Base-by-base conservation (phyloP, 2,888 invertebrate species). In the Caenorhabditis sp. region DNA sequence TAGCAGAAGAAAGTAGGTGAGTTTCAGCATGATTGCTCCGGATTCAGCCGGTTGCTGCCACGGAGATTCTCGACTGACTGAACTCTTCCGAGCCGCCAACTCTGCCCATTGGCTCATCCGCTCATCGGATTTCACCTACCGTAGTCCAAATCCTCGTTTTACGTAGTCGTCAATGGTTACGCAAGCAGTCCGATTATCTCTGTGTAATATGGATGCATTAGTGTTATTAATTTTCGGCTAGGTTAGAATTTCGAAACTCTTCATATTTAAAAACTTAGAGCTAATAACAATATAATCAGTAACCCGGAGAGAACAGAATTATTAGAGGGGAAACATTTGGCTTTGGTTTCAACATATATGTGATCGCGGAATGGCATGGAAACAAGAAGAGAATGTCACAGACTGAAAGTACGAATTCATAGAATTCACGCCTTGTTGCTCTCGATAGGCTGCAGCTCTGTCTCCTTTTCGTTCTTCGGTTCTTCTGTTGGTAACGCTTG, bases 401-500 rank as follows among this genome's bases (percentile, higher is more conserved):
- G 24, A 27, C 26, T 24, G 24, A 43, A 56, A 9, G 22, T n/a
- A n/a, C n/a, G 22, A 37, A 32, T 32, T 20, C 17, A n/a, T 8
- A 15, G 13, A 35, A 43, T 26, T 59, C 17, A 68, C n/a, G 58
- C 32, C 32, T 68, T 68, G 52, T 39, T 52, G 35, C 17, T 52
- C 20, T 58, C 58, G 32, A 68, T 24, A 4, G 58, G 50, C 20
- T 58, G 59, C 52, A 68, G 7, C 35, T 68, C 59, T 5, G 52
- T 48, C 22, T 52, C 79, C 41, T 77, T n/a, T n/a, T n/a, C n/a
- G n/a, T n/a, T n/a, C n/a, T n/a, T 65, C 5, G 68, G 46, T 17
- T 46, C 70, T n/a, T 68, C 68, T 3, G 81, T 81, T 7, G 81
- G 81, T 7, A 81, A 26, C 7, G 81, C 73, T 56, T 79, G 79